A percentile compares a stretch with the other conserved stretches of the same genome.
phyloP scores from a whole-genome alignment of 2,888 invertebrate genomes.

The Tipula helvola region DNA sequence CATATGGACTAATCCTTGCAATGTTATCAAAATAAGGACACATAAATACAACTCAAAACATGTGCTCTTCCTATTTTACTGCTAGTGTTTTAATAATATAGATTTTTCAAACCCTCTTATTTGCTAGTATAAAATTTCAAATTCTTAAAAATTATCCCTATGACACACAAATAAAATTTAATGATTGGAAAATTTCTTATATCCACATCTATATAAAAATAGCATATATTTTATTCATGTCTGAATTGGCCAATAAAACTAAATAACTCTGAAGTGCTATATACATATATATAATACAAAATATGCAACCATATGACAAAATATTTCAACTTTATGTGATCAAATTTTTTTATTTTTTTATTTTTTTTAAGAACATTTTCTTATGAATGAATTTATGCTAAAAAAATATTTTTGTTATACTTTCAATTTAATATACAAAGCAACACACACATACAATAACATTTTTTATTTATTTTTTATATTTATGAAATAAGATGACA shows the following conservation, averaged over 20 bases:
- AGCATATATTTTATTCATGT: neutral
- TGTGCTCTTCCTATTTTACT: too few species aligned
- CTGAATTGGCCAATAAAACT: neutral
- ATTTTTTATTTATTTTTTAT: neutral
- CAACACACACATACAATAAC: neutral
- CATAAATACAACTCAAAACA: too few species aligned
- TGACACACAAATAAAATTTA: neutral
- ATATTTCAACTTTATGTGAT: neutral
- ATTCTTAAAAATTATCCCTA: neutral
- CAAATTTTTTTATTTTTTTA: neutral
- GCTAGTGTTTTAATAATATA: too few species aligned
- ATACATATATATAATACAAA: neutral
- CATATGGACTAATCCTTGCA: too few species aligned
- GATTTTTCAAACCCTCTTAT: too few species aligned
- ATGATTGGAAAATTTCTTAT: neutral
- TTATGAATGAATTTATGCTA: neutral
- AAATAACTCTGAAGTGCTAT: neutral
- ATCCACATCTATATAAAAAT: neutral
- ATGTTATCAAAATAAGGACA: too few species aligned
- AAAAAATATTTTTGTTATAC: neutral
- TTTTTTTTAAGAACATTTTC: neutral
- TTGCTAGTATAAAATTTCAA: too few species aligned
- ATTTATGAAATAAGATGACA: neutral
- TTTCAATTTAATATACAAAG: neutral
- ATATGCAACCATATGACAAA: conserved; percentile 4